Conservation (phyloP, 2,888 invertebrate species). For the Mythimna vitellina region DNA sequence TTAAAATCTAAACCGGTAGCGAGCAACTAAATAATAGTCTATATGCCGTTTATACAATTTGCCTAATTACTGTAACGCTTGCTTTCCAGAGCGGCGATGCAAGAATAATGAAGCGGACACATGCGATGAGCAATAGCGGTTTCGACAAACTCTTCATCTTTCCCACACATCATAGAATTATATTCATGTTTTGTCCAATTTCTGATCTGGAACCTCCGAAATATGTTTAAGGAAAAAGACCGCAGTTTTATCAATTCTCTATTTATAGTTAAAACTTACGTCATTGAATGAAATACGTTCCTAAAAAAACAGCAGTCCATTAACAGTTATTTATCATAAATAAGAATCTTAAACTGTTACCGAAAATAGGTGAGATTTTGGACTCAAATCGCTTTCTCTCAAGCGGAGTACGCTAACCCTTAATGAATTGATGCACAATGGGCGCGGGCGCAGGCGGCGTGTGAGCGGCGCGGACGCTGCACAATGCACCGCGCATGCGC, state of each 20-base stretch:
- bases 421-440: constrained; percentile 77
- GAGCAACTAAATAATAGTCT: constrained; percentile 76
- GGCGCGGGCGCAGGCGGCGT: constrained; percentile 58
- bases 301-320: neutral
- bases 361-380: too few species aligned
- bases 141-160: neutral
- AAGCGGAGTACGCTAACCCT: constrained; percentile 45
- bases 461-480: constrained; percentile 66
- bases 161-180: neutral
- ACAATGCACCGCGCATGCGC: constrained; percentile 67
- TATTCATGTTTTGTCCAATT: neutral
- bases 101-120: constrained; percentile 65
- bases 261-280: neutral
- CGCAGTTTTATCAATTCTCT: neutral
- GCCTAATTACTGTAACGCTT: constrained; percentile 82
- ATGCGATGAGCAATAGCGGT: constrained; percentile 48
- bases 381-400: constrained; percentile 43
- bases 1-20: constrained; percentile 80
- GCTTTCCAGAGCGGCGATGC: constrained; percentile 78
- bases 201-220: neutral
- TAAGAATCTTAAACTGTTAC: neutral
- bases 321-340: neutral
- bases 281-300: neutral
- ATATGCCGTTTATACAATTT: constrained; percentile 83
- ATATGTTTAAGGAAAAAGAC: neutral